phyloP scores from a whole-genome alignment of 2,113 vertebrate species.

The Apteryx mantelli region DNA sequence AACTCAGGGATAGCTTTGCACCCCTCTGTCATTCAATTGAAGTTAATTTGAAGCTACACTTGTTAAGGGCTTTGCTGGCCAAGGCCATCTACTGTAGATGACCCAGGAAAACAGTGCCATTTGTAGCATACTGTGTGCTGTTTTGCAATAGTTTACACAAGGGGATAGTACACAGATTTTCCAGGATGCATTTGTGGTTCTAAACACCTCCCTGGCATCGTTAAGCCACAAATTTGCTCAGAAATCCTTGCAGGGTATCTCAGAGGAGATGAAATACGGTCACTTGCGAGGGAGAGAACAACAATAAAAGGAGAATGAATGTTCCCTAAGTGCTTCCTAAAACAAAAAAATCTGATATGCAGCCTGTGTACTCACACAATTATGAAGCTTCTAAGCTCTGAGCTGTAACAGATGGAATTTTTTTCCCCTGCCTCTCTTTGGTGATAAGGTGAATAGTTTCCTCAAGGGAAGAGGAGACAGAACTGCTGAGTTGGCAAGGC shows the following conservation, averaged over 20 bases:
- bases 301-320: constrained; percentile 61
- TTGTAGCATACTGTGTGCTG: neutral
- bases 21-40: neutral
- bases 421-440: constrained; percentile 43
- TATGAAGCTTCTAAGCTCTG: constrained; percentile 51
- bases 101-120: neutral
- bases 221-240: constrained; percentile 45
- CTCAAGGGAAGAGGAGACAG: constrained; percentile 55
- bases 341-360: constrained; percentile 59
- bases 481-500: constrained; percentile 67
- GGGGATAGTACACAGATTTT: neutral
- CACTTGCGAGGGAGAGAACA: constrained; percentile 63
- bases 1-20: neutral
- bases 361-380: constrained; percentile 51
- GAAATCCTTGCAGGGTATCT: constrained; percentile 46
- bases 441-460: constrained; percentile 73
- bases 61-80: neutral
- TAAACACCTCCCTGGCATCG: constrained; percentile 25
- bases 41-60: neutral
- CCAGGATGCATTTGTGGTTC: constrained; percentile 17
- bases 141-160: neutral
- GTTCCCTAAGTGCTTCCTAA: constrained; percentile 68
- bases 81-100: rapidly evolving
- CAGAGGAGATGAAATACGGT: constrained; percentile 49
- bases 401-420: constrained; percentile 73